Evolutionary conservation across 2,888 invertebrate species (phyloP).

Genomic region (Nemoura dubitans): DNA sequence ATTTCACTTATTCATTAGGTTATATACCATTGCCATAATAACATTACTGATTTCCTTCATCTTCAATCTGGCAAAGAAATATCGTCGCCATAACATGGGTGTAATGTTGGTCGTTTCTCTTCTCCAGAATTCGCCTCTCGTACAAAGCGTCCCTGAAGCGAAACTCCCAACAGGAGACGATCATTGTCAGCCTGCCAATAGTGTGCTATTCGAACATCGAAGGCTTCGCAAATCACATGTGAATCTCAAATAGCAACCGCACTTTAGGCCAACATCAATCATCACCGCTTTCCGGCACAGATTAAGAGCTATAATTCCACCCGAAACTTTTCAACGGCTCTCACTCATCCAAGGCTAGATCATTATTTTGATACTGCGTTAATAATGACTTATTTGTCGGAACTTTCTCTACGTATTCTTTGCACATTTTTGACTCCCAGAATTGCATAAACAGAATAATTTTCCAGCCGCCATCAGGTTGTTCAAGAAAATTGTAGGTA

Average conservation of each 20-base stretch:
- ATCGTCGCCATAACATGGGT: neutral
- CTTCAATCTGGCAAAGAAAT: neutral
- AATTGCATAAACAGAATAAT: neutral
- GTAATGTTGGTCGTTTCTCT: neutral
- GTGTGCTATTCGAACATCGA: neutral
- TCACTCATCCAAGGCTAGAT: neutral
- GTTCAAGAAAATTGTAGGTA: neutral
- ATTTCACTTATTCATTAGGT: neutral
- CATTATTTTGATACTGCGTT: neutral
- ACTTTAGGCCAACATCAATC: neutral
- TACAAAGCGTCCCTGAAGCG: neutral
- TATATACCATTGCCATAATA: neutral
- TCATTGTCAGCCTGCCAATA: neutral
- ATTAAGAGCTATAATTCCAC: constrained; percentile 15
- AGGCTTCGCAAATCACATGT: neutral
- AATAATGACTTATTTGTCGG: no score
- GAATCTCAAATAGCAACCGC: neutral
- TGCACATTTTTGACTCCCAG: neutral
- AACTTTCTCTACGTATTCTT: neutral
- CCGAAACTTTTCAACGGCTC: neutral
- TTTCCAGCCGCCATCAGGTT: neutral
- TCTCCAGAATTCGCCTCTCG: neutral
- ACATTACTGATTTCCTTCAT: neutral
- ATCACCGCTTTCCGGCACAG: neutral
- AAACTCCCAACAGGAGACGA: neutral